A percentile compares a stretch with the other conserved stretches of the same genome.
These are phyloP conservation scores for Leptestheria dahalacensis DNA, from an alignment of 1,140 invertebrate genomes.

Conservation along the genomic window DNA sequence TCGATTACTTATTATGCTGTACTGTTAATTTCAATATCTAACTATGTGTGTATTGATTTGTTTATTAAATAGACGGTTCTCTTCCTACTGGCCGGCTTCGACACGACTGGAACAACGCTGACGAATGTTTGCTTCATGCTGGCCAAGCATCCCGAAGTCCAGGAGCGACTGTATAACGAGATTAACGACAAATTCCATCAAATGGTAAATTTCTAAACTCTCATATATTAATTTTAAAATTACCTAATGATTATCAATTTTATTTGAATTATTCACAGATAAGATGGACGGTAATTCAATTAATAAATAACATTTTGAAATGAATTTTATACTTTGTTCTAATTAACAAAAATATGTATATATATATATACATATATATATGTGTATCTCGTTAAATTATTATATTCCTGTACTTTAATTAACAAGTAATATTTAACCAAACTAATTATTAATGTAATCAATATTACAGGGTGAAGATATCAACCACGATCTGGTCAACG, in stretches of 20 bases:
- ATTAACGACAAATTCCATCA: slow-evolving; percentile 11
- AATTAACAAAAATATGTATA: no score
- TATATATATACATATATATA: no score
- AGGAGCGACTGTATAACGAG: slow-evolving; percentile 30
- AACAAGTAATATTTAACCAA: background rate
- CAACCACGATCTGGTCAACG: slow-evolving; percentile 42
- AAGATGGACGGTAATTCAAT: background rate
- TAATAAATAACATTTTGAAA: background rate
- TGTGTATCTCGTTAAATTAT: background rate
- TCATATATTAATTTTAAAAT: background rate
- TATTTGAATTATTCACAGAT: background rate
- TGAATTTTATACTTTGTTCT: no score
- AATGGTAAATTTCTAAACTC: slow-evolving; percentile 9
- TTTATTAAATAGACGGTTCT: slow-evolving; percentile 42
- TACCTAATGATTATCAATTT: background rate
- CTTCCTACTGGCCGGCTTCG: slow-evolving; percentile 57
- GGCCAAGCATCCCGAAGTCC: slow-evolving; percentile 42
- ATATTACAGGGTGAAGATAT: slow-evolving; percentile 28
- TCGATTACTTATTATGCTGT: no score
- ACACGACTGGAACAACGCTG: slow-evolving; percentile 56
- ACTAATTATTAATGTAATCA: no score
- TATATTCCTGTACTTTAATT: background rate
- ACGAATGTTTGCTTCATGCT: slow-evolving; percentile 47
- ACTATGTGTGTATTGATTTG: no score
- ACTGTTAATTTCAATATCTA: no score